Evolutionary conservation across 2,888 invertebrate genomes (phyloP).

Genomic region (Galeopsomyia nigrocyanea): DNA sequence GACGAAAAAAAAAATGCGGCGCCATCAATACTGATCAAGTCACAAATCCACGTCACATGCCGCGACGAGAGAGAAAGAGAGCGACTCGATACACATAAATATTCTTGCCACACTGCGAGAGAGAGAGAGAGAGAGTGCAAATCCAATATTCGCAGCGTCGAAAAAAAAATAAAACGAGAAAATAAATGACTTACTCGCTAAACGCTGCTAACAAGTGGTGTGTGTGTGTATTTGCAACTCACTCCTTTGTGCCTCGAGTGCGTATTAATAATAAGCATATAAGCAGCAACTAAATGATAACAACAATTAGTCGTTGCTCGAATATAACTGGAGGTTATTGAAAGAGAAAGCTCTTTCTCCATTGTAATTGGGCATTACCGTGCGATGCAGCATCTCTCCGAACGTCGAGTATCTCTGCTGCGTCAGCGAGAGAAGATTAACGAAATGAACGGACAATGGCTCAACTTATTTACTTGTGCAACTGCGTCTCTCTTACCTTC

Average conservation of each 20-base stretch:
- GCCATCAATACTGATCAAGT: constrained; percentile 29
- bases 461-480: constrained; percentile 34
- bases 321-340: constrained; percentile 19
- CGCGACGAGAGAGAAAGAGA: too few species aligned
- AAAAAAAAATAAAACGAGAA: not conserved
- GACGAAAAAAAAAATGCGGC: not conserved
- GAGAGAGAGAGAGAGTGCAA: not conserved
- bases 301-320: constrained; percentile 36
- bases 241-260: too few species aligned
- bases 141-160: not conserved
- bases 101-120: constrained; percentile 10
- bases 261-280: too few species aligned
- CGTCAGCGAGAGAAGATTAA: constrained; percentile 41
- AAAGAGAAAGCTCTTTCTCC: constrained; percentile 26
- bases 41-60: constrained; percentile 20
- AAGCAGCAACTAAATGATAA: constrained; percentile 28
- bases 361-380: constrained; percentile 41
- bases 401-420: constrained; percentile 18
- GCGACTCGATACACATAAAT: constrained; percentile 29
- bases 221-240: too few species aligned
- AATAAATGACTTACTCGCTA: not conserved
- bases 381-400: not conserved
- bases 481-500: not conserved
- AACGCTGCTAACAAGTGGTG: constrained; percentile 21
- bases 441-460: constrained; percentile 42